Evolutionary conservation across 2,113 vertebrate genomes (phyloP), one percentile per base, ranked within the genome.

Genomic region (Sinocyclocheilus maitianheensis): DNA sequence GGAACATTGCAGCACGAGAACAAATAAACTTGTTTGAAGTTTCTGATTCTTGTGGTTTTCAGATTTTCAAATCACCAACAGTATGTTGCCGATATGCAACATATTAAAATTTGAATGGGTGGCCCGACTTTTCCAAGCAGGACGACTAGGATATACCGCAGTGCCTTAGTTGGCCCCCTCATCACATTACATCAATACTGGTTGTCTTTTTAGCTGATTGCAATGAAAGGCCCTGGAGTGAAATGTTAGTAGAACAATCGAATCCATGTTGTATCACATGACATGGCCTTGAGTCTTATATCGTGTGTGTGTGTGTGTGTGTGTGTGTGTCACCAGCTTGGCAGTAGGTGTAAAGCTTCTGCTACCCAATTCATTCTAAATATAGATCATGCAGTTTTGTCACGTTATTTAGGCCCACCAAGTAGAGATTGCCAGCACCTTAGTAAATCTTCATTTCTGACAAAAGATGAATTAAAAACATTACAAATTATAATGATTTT

Each of bases 1-100:
- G 93, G 94, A 95, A 92, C 62, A 92, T 84, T 90, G 84, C n/a
- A 89, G 90, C 93, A 90, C 88, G 86, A 92, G 88, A 87, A 91
- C 90, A 78, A 94, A 94, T 94, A 94, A 94, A 93, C 60, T 60
- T 87, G 91, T 89, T 65, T 69, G 91, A 89, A 62, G 87, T 93
- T 88, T 78, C 85, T n/a, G 48, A 1, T 1, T 87, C 4, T 53
- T 78, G 46, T 69, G 40, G 78, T 76, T 83, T 76, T 87, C 77
- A 12, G 20, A 16, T 81, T 53, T 75, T 55, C 14, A 77, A 43
- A 43, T 43, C 43, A 43, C 43, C 43, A 43, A 43, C 43, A 43
- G 43, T 6, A 1, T 53, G 53, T 77, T 18, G 2, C 37, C 18
- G 37, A 53, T 53, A 43, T 43, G 43, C 43, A 34, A 34, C 30